A percentile compares a stretch with the other conserved stretches of the same genome.
Conservation (phyloP, 2,113 vertebrate genomes). For the Thomomys bottae region DNA sequence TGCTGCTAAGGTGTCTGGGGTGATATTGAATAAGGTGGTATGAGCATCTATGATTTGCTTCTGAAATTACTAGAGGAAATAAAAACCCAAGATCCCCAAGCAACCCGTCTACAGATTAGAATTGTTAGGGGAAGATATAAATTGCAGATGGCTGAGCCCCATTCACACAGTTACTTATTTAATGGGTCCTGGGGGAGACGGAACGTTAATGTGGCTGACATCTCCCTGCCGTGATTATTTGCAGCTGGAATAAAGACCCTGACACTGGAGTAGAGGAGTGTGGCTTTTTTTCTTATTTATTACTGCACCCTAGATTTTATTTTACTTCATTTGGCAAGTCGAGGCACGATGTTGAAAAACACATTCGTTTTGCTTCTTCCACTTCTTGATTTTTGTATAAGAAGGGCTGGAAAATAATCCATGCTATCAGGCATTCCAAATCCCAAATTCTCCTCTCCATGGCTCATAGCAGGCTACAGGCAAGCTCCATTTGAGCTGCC, state of each 20-base stretch:
- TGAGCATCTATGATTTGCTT: background rate
- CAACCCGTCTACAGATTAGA: background rate
- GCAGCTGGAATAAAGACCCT: background rate
- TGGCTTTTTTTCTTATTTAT: background rate
- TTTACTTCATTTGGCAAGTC: background rate
- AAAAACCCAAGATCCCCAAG: background rate
- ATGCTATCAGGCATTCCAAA: background rate
- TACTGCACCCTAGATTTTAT: background rate
- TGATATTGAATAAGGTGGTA: background rate
- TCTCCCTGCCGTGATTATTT: background rate
- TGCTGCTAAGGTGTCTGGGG: accelerated
- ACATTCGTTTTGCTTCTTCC: background rate
- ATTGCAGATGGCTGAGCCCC: too few species aligned
- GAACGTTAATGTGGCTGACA: background rate
- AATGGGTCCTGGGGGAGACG: background rate
- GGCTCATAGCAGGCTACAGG: too few species aligned
- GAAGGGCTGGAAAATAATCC: background rate
- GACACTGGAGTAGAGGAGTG: accelerated
- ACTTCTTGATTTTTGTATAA: background rate
- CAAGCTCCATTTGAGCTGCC: background rate
- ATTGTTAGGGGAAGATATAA: background rate
- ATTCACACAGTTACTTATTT: background rate
- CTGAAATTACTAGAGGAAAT: background rate
- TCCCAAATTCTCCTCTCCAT: background rate
- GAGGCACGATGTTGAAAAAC: background rate